Conservation (phyloP, 2,113 vertebrate species). For the Odontesthes bonariensis region DNA sequence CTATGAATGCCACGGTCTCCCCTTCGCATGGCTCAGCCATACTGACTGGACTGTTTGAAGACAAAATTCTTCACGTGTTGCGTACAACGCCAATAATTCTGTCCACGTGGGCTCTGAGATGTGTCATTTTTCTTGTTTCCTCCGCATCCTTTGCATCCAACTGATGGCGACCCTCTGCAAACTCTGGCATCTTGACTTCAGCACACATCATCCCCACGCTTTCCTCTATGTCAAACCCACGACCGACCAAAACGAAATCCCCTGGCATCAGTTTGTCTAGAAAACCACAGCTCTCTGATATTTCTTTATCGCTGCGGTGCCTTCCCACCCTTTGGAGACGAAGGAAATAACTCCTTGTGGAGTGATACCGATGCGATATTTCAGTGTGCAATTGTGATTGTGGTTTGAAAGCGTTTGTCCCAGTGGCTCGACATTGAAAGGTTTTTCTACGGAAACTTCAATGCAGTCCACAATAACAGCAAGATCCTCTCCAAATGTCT, state of each 20-base stretch:
- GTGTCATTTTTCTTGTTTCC: neutral
- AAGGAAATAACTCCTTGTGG: neutral
- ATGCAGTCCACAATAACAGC: neutral
- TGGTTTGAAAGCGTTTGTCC: neutral
- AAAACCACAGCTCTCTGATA: constrained; percentile 16
- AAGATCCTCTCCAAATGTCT: neutral
- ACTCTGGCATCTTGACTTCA: neutral
- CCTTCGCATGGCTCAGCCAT: constrained; percentile 56
- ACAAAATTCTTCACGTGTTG: neutral
- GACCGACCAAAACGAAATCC: neutral
- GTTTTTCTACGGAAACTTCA: neutral
- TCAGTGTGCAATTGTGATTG: neutral
- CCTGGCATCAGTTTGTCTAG: neutral
- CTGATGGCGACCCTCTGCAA: neutral
- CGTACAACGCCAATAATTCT: neutral
- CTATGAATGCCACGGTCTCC: constrained; percentile 23
- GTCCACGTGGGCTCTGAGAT: neutral
- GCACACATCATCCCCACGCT: neutral
- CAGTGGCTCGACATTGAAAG: neutral
- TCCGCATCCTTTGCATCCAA: neutral
- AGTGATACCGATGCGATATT: constrained; percentile 9
- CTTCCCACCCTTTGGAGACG: constrained; percentile 14
- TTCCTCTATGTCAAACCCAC: neutral
- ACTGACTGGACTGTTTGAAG: neutral
- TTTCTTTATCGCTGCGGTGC: neutral